phyloP scores from a whole-genome alignment of 1,140 invertebrate species.

The Kradibia gibbosae region DNA sequence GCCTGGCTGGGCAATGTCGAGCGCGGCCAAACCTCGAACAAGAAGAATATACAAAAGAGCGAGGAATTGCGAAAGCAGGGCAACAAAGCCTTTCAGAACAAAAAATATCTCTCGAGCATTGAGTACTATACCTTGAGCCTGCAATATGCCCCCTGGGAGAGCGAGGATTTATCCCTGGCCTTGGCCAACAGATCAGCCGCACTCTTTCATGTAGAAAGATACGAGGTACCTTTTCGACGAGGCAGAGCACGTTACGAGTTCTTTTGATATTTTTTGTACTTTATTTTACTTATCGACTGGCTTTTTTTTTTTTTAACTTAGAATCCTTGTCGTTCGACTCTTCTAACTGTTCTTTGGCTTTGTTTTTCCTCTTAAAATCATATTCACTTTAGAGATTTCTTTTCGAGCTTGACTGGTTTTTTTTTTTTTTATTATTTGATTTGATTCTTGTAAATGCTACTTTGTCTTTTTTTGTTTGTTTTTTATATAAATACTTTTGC shows the following conservation, averaged over 20 bases:
- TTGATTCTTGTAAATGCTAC: too few species aligned
- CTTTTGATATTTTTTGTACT: too few species aligned
- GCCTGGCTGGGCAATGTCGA: slow-evolving; percentile 57
- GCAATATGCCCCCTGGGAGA: slow-evolving; percentile 60
- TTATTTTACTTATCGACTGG: too few species aligned
- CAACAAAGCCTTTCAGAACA: slow-evolving; percentile 64
- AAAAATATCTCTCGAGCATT: slow-evolving; percentile 62
- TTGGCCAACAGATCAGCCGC: slow-evolving; percentile 71
- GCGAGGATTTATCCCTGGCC: slow-evolving; percentile 64
- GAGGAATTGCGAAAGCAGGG: slow-evolving; percentile 60
- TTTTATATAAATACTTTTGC: too few species aligned
- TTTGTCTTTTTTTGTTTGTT: neutral
- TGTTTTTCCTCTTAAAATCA: too few species aligned
- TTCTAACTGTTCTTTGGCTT: too few species aligned
- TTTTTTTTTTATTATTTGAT: neutral
- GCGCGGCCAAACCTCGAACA: slow-evolving; percentile 48
- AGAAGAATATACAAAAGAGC: slow-evolving; percentile 56
- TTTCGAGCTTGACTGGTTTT: neutral
- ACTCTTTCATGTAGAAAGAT: slow-evolving; percentile 65
- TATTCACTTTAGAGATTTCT: too few species aligned
- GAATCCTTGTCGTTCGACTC: too few species aligned
- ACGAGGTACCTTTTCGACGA: slow-evolving; percentile 64
- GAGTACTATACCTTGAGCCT: slow-evolving; percentile 67
- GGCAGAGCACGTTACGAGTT: too few species aligned
- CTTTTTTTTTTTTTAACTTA: too few species aligned